A percentile compares a stretch with the other conserved stretches of the same genome.
Conservation (phyloP, 2,797 vertebrate species). For the Acomys russatus region DNA sequence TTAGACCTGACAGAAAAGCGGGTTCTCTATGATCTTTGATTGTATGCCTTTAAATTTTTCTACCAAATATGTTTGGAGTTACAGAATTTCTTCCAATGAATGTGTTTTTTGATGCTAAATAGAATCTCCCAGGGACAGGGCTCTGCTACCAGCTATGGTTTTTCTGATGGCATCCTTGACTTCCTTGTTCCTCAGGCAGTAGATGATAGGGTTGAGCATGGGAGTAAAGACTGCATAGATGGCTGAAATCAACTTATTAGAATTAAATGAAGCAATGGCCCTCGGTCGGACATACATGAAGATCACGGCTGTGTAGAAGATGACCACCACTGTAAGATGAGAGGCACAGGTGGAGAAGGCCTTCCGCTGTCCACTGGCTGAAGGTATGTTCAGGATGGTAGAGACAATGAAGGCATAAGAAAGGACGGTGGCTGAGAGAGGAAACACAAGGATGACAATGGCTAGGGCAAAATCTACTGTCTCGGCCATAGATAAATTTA, state of each 20-base stretch:
- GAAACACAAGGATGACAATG: constrained; percentile 78
- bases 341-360: constrained; percentile 84
- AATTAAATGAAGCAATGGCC: constrained; percentile 73
- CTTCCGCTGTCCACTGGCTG: constrained; percentile 69
- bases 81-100: background rate
- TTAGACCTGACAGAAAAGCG: background rate
- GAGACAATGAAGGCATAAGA: constrained; percentile 81
- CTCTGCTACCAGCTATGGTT: constrained; percentile 36
- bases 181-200: constrained; percentile 86
- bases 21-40: background rate
- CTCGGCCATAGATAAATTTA: constrained; percentile 57
- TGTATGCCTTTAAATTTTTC: background rate
- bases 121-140: constrained; percentile 60
- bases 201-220: constrained; percentile 84
- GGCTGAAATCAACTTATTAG: constrained; percentile 83
- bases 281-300: constrained; percentile 82
- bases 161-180: constrained; percentile 82
- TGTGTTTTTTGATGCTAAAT: background rate
- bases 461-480: constrained; percentile 79
- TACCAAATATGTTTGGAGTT: background rate
- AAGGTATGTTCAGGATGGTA: constrained; percentile 75
- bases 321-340: constrained; percentile 81
- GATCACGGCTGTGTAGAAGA: constrained; percentile 83
- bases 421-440: constrained; percentile 75
- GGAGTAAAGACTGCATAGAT: constrained; percentile 80